These are phyloP conservation scores for Butorides virescens DNA, from an alignment of 2,113 vertebrate genomes.

Conservation along the genomic window DNA sequence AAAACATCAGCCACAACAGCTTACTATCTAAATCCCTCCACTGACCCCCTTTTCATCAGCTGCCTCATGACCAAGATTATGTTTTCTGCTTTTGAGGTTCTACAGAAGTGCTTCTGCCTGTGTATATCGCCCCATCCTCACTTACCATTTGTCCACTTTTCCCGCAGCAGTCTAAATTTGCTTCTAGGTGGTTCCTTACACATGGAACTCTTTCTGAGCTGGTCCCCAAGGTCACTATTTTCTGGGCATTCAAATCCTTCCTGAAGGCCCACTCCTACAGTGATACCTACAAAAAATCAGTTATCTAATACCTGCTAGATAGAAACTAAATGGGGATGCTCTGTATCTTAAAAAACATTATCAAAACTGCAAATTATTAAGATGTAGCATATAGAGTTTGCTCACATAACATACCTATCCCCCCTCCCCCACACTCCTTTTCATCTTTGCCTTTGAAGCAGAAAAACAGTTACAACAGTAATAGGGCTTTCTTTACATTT, in stretches of 20 bases:
- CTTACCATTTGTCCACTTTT: constrained; percentile 4
- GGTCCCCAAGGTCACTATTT: constrained; percentile 9
- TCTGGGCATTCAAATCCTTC: constrained; percentile 18
- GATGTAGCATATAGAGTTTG: neutral
- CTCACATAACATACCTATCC: neutral
- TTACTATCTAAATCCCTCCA: constrained; percentile 7
- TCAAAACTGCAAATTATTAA: neutral
- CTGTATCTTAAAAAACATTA: neutral
- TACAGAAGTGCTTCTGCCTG: neutral
- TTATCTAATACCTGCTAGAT: constrained; percentile 5
- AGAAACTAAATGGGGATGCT: neutral
- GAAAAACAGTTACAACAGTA: neutral
- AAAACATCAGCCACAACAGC: neutral
- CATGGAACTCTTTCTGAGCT: constrained; percentile 4
- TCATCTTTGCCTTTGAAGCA: neutral
- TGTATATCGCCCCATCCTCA: neutral
- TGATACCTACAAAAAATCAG: neutral
- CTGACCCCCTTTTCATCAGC: constrained; percentile 11
- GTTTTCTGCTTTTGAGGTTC: neutral
- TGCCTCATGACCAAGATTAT: neutral
- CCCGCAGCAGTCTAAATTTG: constrained; percentile 2
- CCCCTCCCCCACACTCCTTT: neutral
- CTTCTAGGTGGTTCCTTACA: constrained; percentile 14
- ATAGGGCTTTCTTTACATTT: neutral
- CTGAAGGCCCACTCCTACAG: constrained; percentile 6